Base-by-base conservation (phyloP, 2,113 vertebrate species). In the Salminus brasiliensis region DNA sequence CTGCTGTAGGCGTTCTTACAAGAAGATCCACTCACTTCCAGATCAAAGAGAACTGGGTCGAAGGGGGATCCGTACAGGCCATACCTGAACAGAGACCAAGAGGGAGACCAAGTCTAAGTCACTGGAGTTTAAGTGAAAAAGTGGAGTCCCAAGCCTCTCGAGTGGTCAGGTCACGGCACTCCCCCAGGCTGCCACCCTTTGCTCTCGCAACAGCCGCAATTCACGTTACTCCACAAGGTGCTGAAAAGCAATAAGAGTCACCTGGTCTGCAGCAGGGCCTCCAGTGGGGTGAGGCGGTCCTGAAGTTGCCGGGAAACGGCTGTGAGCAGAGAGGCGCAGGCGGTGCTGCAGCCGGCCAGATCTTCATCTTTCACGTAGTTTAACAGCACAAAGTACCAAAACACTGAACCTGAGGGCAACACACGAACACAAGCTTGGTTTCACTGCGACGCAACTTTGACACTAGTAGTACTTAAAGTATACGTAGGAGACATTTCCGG, bases 281-380 rank as follows among this genome's bases (percentile, higher is more conserved):
- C 98, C 90, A 98, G 92, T 0, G 98, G 97, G 0, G 98, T 99
- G 36, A 99, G 92, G 49, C 98, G 93, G 88, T 99, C 95, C 91
- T 98, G 97, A 81, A 99, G 87, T 87, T 99, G 97, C 53, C 92
- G 93, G 70, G 98, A 98, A 78, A 97, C 96, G 0, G 96, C 94
- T 1, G 97, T 99, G 12, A 99, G 95, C 81, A 99, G 72, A 11
- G 95, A 93, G 3, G 98, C 98, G 80, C 98, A 99, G 68, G 96
- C 87, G 0, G 98, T 97, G 82, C 98, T 99, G 83, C 97, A 98
- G 15, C 94, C 94, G 18, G 97, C 96, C 89, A 99, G 78, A 87
- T 99, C 98, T 89, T 99, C 98, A 85, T 99, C 98, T 88, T 99
- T 99, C 21, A 99, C 98, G 2, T 99, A 99, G 89, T 99, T 99